A percentile compares a stretch with the other conserved stretches of the same genome.
Evolutionary conservation across 2,113 vertebrate species (phyloP).

Genomic region (Aptenodytes patagonicus): DNA sequence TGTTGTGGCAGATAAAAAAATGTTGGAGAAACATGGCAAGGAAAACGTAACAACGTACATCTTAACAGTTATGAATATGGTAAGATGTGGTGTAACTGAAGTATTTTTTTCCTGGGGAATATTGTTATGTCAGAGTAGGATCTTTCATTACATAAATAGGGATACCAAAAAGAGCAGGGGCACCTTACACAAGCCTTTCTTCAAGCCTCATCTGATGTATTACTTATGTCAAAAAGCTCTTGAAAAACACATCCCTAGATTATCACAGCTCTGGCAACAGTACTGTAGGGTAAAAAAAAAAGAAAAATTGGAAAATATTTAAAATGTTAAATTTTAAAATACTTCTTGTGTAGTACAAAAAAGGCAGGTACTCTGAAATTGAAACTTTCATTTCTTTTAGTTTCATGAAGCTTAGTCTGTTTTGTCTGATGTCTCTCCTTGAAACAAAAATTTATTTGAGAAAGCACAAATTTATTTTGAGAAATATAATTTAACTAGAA

Average conservation of each 20-base stretch:
- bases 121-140: not conserved
- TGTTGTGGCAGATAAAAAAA: slow-evolving; percentile 95
- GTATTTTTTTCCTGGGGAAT: not conserved
- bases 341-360: not conserved
- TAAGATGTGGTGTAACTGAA: slow-evolving; percentile 52
- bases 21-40: slow-evolving; percentile 94
- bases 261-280: not conserved
- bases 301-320: not conserved
- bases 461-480: not conserved
- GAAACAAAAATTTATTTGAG: not conserved
- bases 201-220: not conserved
- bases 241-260: not conserved
- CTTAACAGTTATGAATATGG: slow-evolving; percentile 99
- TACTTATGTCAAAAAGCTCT: not conserved
- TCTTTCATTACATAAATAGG: not conserved
- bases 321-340: not conserved
- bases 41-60: slow-evolving; percentile 95
- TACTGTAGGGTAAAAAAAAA: not conserved
- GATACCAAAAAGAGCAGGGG: not conserved
- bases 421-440: not conserved
- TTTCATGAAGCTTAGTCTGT: not conserved
- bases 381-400: not conserved
- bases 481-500: not conserved
- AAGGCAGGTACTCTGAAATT: not conserved
- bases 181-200: not conserved